Evolutionary conservation across 2,113 vertebrate species (phyloP), one percentile per base, ranked within the genome.

Genomic region (Anarrhichthys ocellatus): DNA sequence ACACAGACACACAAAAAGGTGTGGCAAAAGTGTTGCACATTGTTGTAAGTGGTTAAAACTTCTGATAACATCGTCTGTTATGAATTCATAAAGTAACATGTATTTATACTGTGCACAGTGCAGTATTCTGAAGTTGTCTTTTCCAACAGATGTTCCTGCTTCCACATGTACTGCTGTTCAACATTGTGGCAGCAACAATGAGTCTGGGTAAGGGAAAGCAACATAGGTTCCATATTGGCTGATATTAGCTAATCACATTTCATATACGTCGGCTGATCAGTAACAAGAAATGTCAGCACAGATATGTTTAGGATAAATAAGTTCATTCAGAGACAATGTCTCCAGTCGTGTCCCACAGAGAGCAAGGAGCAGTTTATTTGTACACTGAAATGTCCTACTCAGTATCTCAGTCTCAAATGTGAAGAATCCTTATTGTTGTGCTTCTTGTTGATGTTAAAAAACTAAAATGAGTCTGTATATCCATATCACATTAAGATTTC

Each of bases 121-220:
- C 54, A 10, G 13, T 9, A 13, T 52, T 76, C 46, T 87, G n/a
- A 87, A 38, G 56, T 32, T 81, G n/a, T 72, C 11, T 61, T 91
- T 87, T 72, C 65, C 79, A 38, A 36, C 93, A 99, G 98, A 99
- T 91, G 94, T 97, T 73, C 93, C 97, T 67, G 94, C 73, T 50
- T 73, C 82, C 32, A 48, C 67, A 2, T 2, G 83, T 61, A 46
- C 87, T 20, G 87, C 91, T 63, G 86, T 75, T 29, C 95, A 94
- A 1, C 92, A 91, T 15, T 71, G 94, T 2, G 95, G 95, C 18
- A 36, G 87, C 46, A 73, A 91, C 2, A 93, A 94, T 76, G 91
- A 92, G 58, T 87, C 93, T 73, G 94, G 94, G 98, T 99, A 96
- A 95, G 96, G 62, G 20, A 71, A n/a, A 3, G 34, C 22, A 29